Evolutionary conservation across 1,140 invertebrate species (phyloP), one percentile per base, ranked within the genome.

Genomic region (Drosophila lini): DNA sequence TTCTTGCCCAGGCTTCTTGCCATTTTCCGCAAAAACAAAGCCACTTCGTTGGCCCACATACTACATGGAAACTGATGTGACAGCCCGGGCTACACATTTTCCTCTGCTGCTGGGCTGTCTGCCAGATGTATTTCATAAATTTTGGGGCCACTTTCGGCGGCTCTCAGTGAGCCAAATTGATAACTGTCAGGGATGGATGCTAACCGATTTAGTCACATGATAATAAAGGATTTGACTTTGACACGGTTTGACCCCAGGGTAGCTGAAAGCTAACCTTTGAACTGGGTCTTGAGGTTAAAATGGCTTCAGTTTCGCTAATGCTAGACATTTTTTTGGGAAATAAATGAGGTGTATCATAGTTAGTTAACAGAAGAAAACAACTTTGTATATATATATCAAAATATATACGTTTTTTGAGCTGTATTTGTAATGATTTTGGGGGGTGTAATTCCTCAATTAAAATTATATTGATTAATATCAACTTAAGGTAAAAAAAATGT

Each of bases 1-100:
- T 67, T 67, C 60, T 56, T 60, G 38, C 38, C 15, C 47, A n/a
- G n/a, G 25, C 59, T 19, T n/a, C 55, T 67, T 75, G 61, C 31
- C 65, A 44, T 44, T 53, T 22, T 60, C 69, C 63, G 65, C 83
- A 79, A 82, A 86, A 86, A 88, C 83, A 88, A 88, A 82, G 55
- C 59, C 71, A 58, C 67, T 58, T 34, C 40, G 32, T 57, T 63
- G 71, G 32, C 44, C 48, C 40, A 63, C 52, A 62, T 45, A 74
- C 32, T 42, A 71, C 36, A 61, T 68, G 58, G 41, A 34, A 65
- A 75, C 50, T 74, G 71, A 74, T 74, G 71, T 74, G 71, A 73
- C 71, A 74, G 68, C 16, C 32, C 70, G 13, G 50, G 32, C 68
- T 31, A 58, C 65, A 71, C 31, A 70, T 70, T 70, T 71, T 57